Base-by-base conservation (phyloP, 2,113 vertebrate species). In the Antigone vipio region DNA sequence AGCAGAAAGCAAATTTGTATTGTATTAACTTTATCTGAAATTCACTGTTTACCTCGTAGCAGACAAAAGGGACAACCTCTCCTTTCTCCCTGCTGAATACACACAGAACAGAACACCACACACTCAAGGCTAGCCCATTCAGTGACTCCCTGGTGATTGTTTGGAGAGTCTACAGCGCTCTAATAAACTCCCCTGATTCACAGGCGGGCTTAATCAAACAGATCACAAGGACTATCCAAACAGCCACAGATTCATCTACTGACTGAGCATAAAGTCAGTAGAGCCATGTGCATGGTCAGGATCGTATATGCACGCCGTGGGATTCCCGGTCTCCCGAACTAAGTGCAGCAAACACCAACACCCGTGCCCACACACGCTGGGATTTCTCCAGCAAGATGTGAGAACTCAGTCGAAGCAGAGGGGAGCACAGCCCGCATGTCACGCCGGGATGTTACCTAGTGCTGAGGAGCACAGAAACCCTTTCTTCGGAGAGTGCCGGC, bases 391-490 rank as follows among this genome's bases (percentile, higher is more conserved):
- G 88, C 9, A 10, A 38, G 29, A 26, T 34, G 58, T 23, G 58
- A 66, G 84, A 53, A 34, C 42, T 62, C 18, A 9, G 22, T 1
- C 1, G 5, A 49, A 38, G 73, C 20, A 71, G 45, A 75, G 81
- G 15, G 40, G 18, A 76, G 6, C 62, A 9, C 27, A 82, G 60
- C 45, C 34, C 12, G 4, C 4, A 5, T 10, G 49, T 40, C 42
- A 45, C 6, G 4, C 34, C 30, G 74, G 55, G 71, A 72, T 34
- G 27, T 98, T 98, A 99, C 99, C 99, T 94, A 99, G 98, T 53
- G 99, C 98, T 92, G 99, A 98, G 20, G 99, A 99, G 95, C 98
- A 99, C 91, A 99, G 98, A 96, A 99, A 99, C 47, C 99, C 98
- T 97, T 98, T 99, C 97, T 98, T 98, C 0, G 99, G 98, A 96